Conservation (phyloP, 2,797 vertebrate species). For the Euphonia xanthogaster region DNA sequence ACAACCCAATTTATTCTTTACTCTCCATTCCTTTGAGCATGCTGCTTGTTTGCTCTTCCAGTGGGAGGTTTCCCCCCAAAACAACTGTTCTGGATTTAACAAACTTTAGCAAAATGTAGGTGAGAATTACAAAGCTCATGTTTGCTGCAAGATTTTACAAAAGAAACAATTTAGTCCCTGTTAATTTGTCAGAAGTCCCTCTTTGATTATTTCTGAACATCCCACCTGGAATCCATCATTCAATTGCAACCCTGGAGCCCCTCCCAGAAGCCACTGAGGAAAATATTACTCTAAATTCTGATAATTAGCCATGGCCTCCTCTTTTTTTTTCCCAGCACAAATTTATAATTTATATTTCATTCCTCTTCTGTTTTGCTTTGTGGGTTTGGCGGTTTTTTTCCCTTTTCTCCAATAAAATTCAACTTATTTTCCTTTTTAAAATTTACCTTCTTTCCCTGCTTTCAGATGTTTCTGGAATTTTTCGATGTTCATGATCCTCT, state of each 20-base stretch:
- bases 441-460: not conserved
- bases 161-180: not conserved
- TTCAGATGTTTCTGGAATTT: not conserved
- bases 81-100: not conserved
- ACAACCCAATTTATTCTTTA: not conserved
- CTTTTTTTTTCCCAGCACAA: accelerated
- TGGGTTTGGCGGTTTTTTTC: accelerated
- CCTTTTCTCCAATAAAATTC: not conserved
- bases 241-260: not conserved
- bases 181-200: not conserved
- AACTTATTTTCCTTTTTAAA: not conserved
- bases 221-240: not conserved
- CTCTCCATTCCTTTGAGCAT: not conserved
- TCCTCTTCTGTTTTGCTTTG: not conserved
- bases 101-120: not conserved
- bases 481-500: accelerated
- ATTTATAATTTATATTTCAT: not conserved
- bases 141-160: not conserved
- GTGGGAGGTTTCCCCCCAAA: not conserved
- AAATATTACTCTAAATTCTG: not conserved
- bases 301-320: not conserved
- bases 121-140: not conserved
- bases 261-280: not conserved
- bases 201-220: not conserved
- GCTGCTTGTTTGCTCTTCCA: not conserved